Evolutionary conservation across 2,113 vertebrate species (phyloP).

Genomic region (Corythaixoides concolor): DNA sequence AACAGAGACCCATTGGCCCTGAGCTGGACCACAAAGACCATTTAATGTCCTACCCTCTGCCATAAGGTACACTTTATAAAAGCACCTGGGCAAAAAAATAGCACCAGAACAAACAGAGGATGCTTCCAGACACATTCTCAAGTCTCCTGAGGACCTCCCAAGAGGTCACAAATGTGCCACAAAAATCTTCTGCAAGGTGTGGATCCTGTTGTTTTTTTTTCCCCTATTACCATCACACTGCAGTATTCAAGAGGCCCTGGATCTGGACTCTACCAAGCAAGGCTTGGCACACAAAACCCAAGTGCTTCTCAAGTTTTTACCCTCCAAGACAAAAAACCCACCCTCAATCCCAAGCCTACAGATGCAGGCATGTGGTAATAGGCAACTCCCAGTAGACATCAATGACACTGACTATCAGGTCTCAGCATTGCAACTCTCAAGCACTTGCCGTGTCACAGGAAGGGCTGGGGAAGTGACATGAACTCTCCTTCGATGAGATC

Average conservation of each 20-base stretch:
- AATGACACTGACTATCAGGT: not conserved
- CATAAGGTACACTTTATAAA: not conserved
- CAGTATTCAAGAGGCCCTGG: not conserved
- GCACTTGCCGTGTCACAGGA: not conserved
- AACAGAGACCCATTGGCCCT: not conserved
- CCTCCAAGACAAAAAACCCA: not conserved
- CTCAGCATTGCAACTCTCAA: fast-evolving
- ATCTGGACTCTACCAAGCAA: not conserved
- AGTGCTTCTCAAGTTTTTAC: not conserved
- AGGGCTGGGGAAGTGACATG: not conserved
- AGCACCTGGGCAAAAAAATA: not conserved
- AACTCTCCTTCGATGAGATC: not conserved
- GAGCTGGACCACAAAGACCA: not conserved
- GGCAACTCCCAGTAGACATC: not conserved
- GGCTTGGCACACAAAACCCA: not conserved
- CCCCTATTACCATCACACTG: not conserved
- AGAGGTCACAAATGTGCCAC: not conserved
- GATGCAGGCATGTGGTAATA: not conserved
- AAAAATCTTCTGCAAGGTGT: not conserved
- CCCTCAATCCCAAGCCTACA: not conserved
- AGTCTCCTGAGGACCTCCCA: not conserved
- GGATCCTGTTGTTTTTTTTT: not conserved
- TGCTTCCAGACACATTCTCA: not conserved
- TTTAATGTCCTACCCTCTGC: not conserved
- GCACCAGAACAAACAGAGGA: not conserved